phyloP scores from a whole-genome alignment of 2,888 invertebrate genomes.

The Sesia bembeciformis region DNA sequence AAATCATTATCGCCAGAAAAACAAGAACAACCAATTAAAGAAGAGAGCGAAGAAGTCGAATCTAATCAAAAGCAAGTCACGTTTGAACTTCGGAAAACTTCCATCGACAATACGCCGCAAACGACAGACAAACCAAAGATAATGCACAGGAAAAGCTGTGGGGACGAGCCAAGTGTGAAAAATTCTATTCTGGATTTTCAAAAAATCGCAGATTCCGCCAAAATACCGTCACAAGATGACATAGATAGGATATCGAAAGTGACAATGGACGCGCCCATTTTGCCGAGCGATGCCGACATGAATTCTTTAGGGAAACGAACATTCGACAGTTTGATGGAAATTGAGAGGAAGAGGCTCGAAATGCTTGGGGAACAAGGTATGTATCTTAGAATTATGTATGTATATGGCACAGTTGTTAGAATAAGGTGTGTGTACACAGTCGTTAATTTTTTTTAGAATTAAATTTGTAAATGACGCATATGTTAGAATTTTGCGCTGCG shows the following conservation, averaged over 20 bases:
- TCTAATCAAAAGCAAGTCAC: constrained; percentile 5
- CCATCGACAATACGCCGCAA: constrained; percentile 14
- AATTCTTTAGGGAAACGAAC: constrained; percentile 83
- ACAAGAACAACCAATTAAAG: constrained; percentile 34
- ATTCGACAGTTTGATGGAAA: constrained; percentile 90
- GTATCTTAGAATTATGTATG: background rate
- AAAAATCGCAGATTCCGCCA: constrained; percentile 50
- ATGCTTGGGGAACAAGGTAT: constrained; percentile 93
- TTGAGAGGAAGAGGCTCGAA: constrained; percentile 89
- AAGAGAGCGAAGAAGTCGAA: constrained; percentile 28
- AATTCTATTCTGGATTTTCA: constrained; percentile 25
- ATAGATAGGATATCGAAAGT: constrained; percentile 91
- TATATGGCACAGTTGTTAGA: too few species aligned
- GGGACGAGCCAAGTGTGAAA: constrained; percentile 53
- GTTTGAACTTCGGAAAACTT: constrained; percentile 14
- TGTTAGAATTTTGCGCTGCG: too few species aligned
- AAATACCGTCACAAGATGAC: constrained; percentile 87
- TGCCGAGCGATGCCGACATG: constrained; percentile 79
- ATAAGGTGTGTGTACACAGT: too few species aligned
- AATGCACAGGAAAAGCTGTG: constrained; percentile 61
- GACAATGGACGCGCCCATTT: constrained; percentile 87
- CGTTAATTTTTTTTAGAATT: too few species aligned
- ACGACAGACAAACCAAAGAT: constrained; percentile 9
- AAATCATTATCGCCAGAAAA: constrained; percentile 60
- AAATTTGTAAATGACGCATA: too few species aligned